Percentiles rank a stretch among this genome's conserved stretches.
Evolutionary conservation across 2,113 vertebrate genomes (phyloP).

Genomic region (Lophura nycthemera): DNA sequence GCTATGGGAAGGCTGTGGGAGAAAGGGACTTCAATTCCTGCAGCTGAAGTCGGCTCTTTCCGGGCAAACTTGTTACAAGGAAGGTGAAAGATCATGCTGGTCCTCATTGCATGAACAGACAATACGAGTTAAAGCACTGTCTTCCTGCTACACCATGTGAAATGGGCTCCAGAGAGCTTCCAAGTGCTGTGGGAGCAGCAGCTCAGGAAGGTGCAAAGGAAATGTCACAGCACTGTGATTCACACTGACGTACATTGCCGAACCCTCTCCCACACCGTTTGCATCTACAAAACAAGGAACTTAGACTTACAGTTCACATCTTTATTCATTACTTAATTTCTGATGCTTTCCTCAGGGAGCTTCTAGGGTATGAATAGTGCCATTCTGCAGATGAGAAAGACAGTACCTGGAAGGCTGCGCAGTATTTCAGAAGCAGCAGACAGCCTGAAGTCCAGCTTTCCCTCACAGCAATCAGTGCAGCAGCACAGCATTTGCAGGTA

Average conservation of each 20-base stretch:
- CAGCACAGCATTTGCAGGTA: neutral
- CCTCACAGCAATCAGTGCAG: neutral
- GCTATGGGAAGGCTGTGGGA: fast-evolving
- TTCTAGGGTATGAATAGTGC: neutral
- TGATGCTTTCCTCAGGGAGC: neutral
- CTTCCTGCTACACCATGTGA: neutral
- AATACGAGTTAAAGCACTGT: neutral
- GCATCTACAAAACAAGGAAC: neutral
- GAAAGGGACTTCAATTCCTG: neutral
- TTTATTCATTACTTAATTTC: neutral
- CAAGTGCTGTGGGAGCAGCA: fast-evolving
- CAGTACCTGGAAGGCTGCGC: neutral
- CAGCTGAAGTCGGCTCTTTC: neutral
- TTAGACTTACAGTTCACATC: neutral
- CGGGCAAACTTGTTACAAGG: neutral
- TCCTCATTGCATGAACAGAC: fast-evolving
- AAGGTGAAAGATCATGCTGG: neutral
- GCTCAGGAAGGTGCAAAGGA: neutral
- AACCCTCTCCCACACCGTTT: neutral
- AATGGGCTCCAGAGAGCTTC: neutral
- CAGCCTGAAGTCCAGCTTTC: neutral
- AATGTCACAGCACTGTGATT: neutral
- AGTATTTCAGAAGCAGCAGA: neutral
- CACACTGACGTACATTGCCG: neutral
- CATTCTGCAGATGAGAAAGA: neutral